Evolutionary conservation across 1,140 invertebrate species (phyloP).

Genomic region (Atta colombica): DNA sequence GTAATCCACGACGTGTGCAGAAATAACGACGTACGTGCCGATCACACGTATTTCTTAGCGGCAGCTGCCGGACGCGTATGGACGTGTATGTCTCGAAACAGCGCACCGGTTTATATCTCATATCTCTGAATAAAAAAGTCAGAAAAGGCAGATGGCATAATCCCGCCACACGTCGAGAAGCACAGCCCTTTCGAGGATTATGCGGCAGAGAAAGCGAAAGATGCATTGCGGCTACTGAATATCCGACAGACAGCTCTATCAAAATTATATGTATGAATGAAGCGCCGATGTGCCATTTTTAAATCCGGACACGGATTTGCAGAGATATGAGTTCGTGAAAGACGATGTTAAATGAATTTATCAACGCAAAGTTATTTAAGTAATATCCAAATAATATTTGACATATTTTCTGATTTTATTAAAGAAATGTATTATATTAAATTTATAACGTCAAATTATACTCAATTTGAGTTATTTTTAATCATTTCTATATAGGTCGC

Average conservation of each 20-base stretch:
- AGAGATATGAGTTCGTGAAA: neutral
- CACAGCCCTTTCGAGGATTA: slow-evolving; percentile 54
- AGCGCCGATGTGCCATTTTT: neutral
- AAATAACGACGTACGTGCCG: slow-evolving; percentile 60
- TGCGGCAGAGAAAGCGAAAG: neutral
- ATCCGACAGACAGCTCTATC: slow-evolving; percentile 43
- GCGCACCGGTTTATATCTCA: slow-evolving; percentile 25
- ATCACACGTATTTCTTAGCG: slow-evolving; percentile 31
- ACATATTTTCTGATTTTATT: neutral
- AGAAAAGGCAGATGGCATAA: slow-evolving; percentile 52
- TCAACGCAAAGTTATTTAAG: neutral
- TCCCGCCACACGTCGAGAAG: slow-evolving; percentile 54
- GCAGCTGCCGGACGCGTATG: slow-evolving; percentile 40
- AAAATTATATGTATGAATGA: slow-evolving; percentile 35
- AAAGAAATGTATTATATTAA: neutral
- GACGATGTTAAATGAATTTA: neutral
- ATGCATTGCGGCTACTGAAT: neutral
- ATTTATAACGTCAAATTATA: too few species aligned
- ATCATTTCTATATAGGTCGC: too few species aligned
- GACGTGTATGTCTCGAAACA: slow-evolving; percentile 20
- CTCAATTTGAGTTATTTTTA: too few species aligned
- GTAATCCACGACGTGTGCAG: slow-evolving; percentile 49
- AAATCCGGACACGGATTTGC: slow-evolving; percentile 1
- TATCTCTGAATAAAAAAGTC: slow-evolving; percentile 53
- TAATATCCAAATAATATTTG: neutral